A percentile compares a stretch with the other conserved stretches of the same genome.
These are phyloP conservation scores for Calameuta filiformis DNA, from an alignment of 2,888 invertebrate genomes.

Conservation along the genomic window DNA sequence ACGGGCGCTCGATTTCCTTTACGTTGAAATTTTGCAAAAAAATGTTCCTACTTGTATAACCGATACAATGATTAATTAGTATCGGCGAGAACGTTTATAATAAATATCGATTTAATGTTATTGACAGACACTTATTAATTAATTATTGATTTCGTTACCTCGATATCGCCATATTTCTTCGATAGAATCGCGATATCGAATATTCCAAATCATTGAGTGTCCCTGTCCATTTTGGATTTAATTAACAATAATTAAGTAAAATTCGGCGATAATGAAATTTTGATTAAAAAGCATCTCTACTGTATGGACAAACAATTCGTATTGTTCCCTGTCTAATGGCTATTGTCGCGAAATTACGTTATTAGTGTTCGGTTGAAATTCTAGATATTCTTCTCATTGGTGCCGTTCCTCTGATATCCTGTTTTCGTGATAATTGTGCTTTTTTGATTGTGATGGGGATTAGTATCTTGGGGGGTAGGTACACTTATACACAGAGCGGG, in stretches of 20 bases:
- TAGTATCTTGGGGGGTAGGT: background rate
- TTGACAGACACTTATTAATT: background rate
- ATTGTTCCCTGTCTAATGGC: background rate
- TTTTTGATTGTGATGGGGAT: background rate
- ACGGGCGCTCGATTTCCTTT: background rate
- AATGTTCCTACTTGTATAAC: background rate
- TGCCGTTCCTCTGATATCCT: background rate
- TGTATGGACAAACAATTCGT: background rate
- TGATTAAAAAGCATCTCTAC: background rate
- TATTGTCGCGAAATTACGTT: background rate
- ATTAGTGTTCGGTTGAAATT: background rate
- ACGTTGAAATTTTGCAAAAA: background rate
- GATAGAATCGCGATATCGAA: background rate
- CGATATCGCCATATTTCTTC: background rate
- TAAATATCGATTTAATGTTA: background rate
- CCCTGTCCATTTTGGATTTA: background rate
- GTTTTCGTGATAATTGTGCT: background rate
- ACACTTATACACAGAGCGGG: conserved; percentile 1
- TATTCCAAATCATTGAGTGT: background rate
- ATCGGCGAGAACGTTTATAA: background rate
- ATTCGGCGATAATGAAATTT: background rate
- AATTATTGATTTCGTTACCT: background rate
- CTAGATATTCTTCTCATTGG: background rate
- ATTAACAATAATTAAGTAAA: background rate
- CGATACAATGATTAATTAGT: background rate